Evolutionary conservation across 2,888 invertebrate genomes (phyloP), one percentile per base, ranked within the genome.

Genomic region (Shargacucullia verbasci): DNA sequence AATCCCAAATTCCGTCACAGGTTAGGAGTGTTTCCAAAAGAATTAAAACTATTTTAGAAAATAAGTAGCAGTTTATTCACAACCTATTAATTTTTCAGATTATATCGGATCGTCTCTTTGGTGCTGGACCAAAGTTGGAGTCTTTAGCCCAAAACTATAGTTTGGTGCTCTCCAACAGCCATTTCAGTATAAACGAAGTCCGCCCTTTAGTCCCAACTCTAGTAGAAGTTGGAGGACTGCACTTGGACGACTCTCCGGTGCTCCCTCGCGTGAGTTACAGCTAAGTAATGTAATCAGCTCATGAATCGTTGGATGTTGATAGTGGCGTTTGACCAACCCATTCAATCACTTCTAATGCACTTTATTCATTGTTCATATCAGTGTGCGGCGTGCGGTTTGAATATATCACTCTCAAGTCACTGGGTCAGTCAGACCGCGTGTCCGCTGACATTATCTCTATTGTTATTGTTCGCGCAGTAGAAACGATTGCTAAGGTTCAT

Each of bases 191-290:
- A 48, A 95, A 95, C 66, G 92, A 93, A 78, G 92, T 94, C 9
- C 87, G 95, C n/a, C 95, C 95, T 0, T 69, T 94, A 15, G 93
- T 94, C 1, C 95, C 95, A 0, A 89, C 93, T 52, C 71, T 95
- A 35, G 86, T 95, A 10, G 95, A 95, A 87, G 92, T 95, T 8
- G 95, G 94, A 15, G 95, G 95, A 6, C 71, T 95, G 39, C 95
- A 95, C 76, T 83, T 95, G 38, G 92, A 94, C 70, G 89, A 93
- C 13, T 76, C 85, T 2, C 91, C 90, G 73, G 84, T 76, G 43
- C 79, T 95, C 45, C 82, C 94, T 9, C 81, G 84, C 81, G 95
- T 95, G 81, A 86, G 80, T 69, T 54, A 4, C 35, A 29, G 13
- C 14, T 31, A 46, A 39, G n/a, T n/a, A n/a, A 50, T 5, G 34